Evolutionary conservation across 2,888 invertebrate species (phyloP).

Genomic region (Aporophyla nigra): DNA sequence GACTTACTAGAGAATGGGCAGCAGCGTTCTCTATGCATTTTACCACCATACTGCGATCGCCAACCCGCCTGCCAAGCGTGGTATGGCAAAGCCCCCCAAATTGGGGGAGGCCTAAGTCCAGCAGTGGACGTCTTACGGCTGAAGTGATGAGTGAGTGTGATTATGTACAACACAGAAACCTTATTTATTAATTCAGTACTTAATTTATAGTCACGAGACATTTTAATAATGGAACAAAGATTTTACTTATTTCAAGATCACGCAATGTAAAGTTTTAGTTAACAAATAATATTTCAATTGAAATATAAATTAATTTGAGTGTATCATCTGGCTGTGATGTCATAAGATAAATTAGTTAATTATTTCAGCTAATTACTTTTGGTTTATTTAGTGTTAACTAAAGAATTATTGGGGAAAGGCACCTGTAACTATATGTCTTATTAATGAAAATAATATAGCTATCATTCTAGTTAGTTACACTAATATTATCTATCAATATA

Average conservation of each 20-base stretch:
- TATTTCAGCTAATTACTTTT: constrained; percentile 31
- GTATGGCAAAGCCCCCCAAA: no score
- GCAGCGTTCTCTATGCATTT: no score
- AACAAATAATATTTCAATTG: constrained; percentile 29
- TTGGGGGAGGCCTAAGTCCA: no score
- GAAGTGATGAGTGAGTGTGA: no score
- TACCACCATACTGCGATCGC: no score
- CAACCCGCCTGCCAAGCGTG: no score
- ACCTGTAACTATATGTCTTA: background rate
- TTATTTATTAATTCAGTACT: background rate
- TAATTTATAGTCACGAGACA: background rate
- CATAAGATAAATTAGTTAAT: constrained; percentile 41
- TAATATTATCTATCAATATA: no score
- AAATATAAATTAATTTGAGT: constrained; percentile 39
- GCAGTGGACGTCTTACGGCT: no score
- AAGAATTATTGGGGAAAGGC: constrained; percentile 7
- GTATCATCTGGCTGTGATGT: constrained; percentile 55
- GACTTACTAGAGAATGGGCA: no score
- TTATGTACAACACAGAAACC: background rate
- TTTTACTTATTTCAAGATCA: constrained; percentile 12
- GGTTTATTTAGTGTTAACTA: background rate
- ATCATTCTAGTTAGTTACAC: background rate
- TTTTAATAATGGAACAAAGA: background rate
- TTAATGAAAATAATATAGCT: constrained; percentile 1
- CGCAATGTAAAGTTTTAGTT: background rate